Percentiles rank a stretch among this genome's conserved stretches.
These are phyloP conservation scores for Centropus bengalensis DNA, from an alignment of 2,113 vertebrate genomes.

Conservation along the genomic window DNA sequence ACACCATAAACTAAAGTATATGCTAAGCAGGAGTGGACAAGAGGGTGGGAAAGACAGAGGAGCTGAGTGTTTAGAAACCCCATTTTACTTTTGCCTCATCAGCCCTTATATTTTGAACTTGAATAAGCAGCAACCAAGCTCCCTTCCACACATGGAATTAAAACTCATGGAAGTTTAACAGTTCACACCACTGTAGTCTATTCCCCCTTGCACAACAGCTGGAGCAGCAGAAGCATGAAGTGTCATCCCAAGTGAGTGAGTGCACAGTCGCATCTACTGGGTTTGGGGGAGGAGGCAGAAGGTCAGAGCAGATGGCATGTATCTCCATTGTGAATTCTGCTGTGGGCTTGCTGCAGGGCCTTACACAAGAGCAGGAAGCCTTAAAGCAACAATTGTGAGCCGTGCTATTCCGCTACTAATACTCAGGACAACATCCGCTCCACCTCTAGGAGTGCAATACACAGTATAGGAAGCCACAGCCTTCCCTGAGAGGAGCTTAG, in stretches of 20 bases:
- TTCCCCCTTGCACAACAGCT: not conserved
- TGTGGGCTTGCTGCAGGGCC: not conserved
- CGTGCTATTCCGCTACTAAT: not conserved
- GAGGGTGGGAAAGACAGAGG: not conserved
- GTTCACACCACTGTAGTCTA: not conserved
- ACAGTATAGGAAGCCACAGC: not conserved
- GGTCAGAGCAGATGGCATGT: not conserved
- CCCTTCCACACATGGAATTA: not conserved
- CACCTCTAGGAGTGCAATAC: not conserved
- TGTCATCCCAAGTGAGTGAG: not conserved
- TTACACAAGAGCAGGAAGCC: not conserved
- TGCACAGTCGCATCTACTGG: not conserved
- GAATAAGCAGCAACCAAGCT: not conserved
- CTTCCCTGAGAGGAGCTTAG: not conserved
- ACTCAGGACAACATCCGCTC: not conserved
- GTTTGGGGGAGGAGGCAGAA: not conserved
- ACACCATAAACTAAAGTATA: not conserved
- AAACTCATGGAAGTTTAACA: not conserved
- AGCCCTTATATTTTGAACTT: not conserved
- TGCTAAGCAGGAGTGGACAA: not conserved
- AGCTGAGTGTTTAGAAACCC: not conserved
- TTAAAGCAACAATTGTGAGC: not conserved
- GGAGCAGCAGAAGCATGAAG: not conserved
- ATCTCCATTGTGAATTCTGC: not conserved
- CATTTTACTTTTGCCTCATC: not conserved